Evolutionary conservation across 2,797 vertebrate genomes (phyloP), one percentile per base, ranked within the genome.

Genomic region (Liasis olivaceus): DNA sequence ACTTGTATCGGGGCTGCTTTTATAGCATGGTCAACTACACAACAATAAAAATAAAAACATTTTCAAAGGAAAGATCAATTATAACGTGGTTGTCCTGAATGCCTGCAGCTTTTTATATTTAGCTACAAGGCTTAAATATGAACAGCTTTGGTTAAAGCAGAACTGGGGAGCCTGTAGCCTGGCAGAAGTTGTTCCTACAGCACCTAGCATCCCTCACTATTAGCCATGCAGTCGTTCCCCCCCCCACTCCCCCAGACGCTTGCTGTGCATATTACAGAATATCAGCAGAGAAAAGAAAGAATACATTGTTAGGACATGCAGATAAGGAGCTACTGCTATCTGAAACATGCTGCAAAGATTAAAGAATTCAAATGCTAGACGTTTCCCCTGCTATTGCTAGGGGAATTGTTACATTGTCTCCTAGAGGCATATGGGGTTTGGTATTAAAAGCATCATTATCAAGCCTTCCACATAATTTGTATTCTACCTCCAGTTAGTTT

Each of bases 381-480:
- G 42, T 31, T 64, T 58, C 20, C 15, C 28, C 58, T 51, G 42
- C 9, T 17, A 13, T 28, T 66, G 4, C 22, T 31, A n/a, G n/a
- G 15, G 36, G 51, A 54, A 42, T 22, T 3, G 22, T 42, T 47
- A 77, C 8, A 77, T 7, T 4, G 0, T 42, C 72, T 77, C 72
- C 72, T 81, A 81, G 36, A 17, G 28, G 17, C 5, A 59, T n/a
- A 54, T 20, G 56, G n/a, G n/a, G 89, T 69, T 5, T 12, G 13
- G 85, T 62, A 26, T 12, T 88, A 91, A 58, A 92, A 58, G 85
- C 88, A 93, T 64, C 59, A 92, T 60, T 8, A 91, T 3, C 72
- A 9, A 85, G 0, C n/a, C 0, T 66, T 93, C 85, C 85, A 20
- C 62, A 31, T n/a, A 85, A 28, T 94, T 20, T 3, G 1, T 69